Base-by-base conservation (phyloP, 2,888 invertebrate species). In the Temnothorax rugatulus region DNA sequence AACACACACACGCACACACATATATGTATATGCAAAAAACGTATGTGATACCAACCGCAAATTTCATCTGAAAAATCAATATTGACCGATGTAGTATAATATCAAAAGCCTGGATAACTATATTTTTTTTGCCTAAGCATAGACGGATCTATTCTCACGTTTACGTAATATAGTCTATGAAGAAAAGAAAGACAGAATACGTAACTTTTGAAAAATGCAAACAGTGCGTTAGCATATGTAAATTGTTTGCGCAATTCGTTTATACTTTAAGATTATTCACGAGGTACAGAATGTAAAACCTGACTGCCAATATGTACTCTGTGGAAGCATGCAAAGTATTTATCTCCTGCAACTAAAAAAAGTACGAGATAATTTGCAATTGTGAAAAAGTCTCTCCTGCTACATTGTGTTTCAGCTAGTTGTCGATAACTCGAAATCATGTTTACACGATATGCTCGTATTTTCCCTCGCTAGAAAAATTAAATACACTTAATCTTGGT, bases 61-160 rank as follows among this genome's bases (percentile, higher is more conserved):
- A 59, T 59, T 47, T 79, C 25, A 38, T 52, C 21, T 15, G n/a
- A 9, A 64, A 69, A 79, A 59, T 79, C 18, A 59, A 69, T 25
- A 79, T 69, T 66, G 66, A 69, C 21, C 18, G 18, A 47, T 9
- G 41, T 34, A 34, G 41, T 4, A 21, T n/a, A 47, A 64, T 41
- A 52, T 61, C 25, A 64, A 64, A 64, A 64, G 11, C 2, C 21
- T 38, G 41, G 38, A 54, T 18, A n/a, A 11, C 15, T 21, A 25
- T 29, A 13, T 74, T 64, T 66, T 76, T 76, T 77, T 25, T 29
- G 7, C 29, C 50, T 34, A 13, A 7, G 5, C 15, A 18, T 38
- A 52, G 47, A 21, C 2, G 15, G 7, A 4, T 69, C 4, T 54
- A 59, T 59, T 69, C 34, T 79, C 8, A 21, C 34, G 8, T 21